Evolutionary conservation across 2,888 invertebrate genomes (phyloP), one percentile per base, ranked within the genome.

Genomic region (Biston stratarius): DNA sequence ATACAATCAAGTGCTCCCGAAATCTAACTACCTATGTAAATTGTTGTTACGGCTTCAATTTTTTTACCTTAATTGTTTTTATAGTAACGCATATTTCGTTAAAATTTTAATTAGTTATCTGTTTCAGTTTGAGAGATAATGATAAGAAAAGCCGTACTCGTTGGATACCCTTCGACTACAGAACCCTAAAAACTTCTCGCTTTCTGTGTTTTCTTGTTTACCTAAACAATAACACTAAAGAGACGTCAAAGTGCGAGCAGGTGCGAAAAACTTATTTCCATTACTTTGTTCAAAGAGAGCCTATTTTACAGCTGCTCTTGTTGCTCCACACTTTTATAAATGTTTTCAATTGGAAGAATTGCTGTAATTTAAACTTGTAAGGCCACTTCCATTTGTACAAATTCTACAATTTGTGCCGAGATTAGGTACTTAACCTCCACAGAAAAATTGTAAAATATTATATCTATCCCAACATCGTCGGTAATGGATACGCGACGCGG

Each of bases 191-290:
- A 57, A 38, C 49, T 45, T 8, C 12, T 53, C 33, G 45, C 53
- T 47, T 53, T 57, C 52, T 62, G 61, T 47, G 67, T 58, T 66
- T 66, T 69, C 48, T 67, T 69, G 71, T 69, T 69, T 65, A 61
- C 38, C 38, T 38, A 38, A 52, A 57, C 57, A 66, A 68, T 56
- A 64, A 40, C 45, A 57, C 67, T 57, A 55, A 62, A 64, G 55
- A 61, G 74, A 75, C 79, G 81, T 83, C 82, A 83, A 76, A 80
- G 47, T 40, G 83, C 74, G 78, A 83, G 84, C 89, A 89, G 89
- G 88, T 89, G 89, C 76, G 75, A 78, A 74, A 79, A 84, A 84
- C 83, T 86, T 85, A 79, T 81, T 83, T 80, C 70, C 80, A 82
- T 87, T 85, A 86, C 85, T 83, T 82, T 80, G 77, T 75, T 76